Conservation (phyloP, 2,888 invertebrate species). For the Cactoblastis cactorum region DNA sequence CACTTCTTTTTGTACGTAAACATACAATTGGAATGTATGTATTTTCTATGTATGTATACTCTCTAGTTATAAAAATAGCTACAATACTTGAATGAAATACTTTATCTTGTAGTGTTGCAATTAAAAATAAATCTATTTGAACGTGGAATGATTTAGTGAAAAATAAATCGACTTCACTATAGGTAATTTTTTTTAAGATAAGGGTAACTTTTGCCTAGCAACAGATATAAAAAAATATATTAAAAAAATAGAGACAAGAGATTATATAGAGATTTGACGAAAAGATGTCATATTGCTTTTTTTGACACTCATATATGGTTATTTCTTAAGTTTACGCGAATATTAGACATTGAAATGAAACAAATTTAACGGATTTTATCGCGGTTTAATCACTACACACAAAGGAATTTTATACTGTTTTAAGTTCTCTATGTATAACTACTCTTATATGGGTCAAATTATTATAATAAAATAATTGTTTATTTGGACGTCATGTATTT, state of each 20-base stretch:
- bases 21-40: neutral
- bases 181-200: neutral
- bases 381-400: too few relatives aligned
- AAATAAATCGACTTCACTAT: neutral
- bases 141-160: neutral
- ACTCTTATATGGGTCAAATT: too few relatives aligned
- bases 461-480: too few relatives aligned
- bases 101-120: neutral
- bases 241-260: neutral
- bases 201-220: too few relatives aligned
- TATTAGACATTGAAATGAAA: too few relatives aligned
- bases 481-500: too few relatives aligned
- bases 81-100: constrained; percentile 1
- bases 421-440: too few relatives aligned
- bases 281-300: too few relatives aligned
- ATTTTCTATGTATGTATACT: neutral
- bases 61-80: neutral
- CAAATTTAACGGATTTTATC: too few relatives aligned
- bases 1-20: constrained; percentile 36
- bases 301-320: neutral
- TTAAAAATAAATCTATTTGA: neutral
- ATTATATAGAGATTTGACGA: neutral
- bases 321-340: too few relatives aligned
- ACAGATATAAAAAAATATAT: neutral
- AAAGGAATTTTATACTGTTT: too few relatives aligned